phyloP scores from a whole-genome alignment of 1,140 invertebrate genomes.

The Aporrectodea caliginosa region DNA sequence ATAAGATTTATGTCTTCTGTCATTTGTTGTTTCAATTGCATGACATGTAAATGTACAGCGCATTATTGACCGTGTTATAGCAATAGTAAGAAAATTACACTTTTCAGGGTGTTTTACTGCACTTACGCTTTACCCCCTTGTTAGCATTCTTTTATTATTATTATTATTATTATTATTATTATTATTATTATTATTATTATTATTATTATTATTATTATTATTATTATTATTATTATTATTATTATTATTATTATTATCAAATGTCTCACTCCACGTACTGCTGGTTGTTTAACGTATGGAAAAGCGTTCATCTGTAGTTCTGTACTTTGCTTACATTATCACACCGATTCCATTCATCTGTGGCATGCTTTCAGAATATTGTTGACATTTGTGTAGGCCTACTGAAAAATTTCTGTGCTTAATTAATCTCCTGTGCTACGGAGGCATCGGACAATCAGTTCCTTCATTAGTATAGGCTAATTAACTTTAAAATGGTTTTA shows the following conservation, averaged over 20 bases:
- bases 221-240: slow-evolving; percentile 4
- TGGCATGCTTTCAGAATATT: not conserved
- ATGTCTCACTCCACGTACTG: not conserved
- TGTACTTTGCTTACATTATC: not conserved
- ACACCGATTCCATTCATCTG: not conserved
- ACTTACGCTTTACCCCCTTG: too few species aligned
- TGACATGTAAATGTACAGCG: not conserved
- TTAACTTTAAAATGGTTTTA: too few species aligned
- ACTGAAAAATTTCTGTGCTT: not conserved
- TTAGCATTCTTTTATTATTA: slow-evolving; percentile 4
- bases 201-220: slow-evolving; percentile 4
- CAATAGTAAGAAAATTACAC: too few species aligned
- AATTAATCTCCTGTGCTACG: not conserved
- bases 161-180: not conserved
- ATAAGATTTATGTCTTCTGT: not conserved
- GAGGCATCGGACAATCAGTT: not conserved
- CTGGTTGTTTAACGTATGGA: too few species aligned
- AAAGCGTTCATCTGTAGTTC: not conserved
- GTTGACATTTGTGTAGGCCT: not conserved
- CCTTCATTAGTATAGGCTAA: too few species aligned
- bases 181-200: not conserved
- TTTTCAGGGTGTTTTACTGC: too few species aligned
- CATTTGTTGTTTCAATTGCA: not conserved
- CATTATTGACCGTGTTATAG: not conserved
- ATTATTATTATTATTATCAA: not conserved